Conservation (phyloP, 1,140 invertebrate species). For the Pararge aegeria region DNA sequence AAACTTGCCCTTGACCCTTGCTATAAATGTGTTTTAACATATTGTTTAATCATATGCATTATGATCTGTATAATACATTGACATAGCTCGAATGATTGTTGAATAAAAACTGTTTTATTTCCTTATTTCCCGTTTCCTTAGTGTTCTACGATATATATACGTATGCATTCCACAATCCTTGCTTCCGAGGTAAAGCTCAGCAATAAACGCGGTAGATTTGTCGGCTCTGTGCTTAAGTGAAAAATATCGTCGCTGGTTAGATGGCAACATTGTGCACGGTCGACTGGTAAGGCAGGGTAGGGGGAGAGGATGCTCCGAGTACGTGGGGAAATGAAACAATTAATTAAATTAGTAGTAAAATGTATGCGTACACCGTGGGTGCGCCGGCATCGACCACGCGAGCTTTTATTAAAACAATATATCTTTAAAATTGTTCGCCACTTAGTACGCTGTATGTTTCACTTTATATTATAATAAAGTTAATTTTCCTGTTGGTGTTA, state of each 20-base stretch:
- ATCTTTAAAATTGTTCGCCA: constrained; percentile 52
- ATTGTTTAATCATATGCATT: too few relatives aligned
- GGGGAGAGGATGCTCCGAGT: constrained; percentile 31
- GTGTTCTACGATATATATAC: too few relatives aligned
- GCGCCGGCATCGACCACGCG: constrained; percentile 38
- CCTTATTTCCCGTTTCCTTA: too few relatives aligned
- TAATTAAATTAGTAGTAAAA: constrained; percentile 76
- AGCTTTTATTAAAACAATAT: constrained; percentile 70
- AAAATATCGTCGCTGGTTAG: constrained; percentile 61
- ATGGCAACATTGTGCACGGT: constrained; percentile 30
- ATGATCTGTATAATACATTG: too few relatives aligned
- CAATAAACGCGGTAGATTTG: constrained; percentile 56
- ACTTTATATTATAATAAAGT: constrained; percentile 25
- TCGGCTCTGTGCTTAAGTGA: constrained; percentile 59
- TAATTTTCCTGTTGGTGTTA: constrained; percentile 12
- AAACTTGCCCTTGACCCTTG: too few relatives aligned
- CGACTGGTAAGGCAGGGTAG: not conserved
- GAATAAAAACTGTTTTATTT: too few relatives aligned
- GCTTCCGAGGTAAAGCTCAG: constrained; percentile 40
- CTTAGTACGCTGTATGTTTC: constrained; percentile 25
- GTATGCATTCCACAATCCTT: too few relatives aligned
- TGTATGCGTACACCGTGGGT: constrained; percentile 51
- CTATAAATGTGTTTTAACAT: too few relatives aligned
- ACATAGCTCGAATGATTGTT: too few relatives aligned
- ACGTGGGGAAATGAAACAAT: constrained; percentile 66